Percentiles rank a stretch among this genome's conserved stretches.
Evolutionary conservation across 2,113 vertebrate genomes (phyloP).

Genomic region (Thryonomys swinderianus): DNA sequence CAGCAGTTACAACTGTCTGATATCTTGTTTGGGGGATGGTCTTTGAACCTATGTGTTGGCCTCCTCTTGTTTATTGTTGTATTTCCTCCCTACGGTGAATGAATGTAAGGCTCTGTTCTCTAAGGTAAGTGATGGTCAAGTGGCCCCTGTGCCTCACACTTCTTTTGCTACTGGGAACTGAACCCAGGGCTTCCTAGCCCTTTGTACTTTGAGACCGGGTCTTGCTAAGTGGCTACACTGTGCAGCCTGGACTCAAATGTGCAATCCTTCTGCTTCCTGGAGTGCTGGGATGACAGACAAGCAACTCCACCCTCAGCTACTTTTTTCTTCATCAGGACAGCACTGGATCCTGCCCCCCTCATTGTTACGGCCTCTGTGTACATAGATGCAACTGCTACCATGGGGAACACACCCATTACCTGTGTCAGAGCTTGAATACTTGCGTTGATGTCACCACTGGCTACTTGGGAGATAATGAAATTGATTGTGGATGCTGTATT

Average conservation of each 20-base stretch:
- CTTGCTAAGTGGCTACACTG: too few relatives aligned
- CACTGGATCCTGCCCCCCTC: constrained; percentile 77
- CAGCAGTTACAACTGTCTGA: not conserved
- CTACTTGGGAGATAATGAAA: constrained; percentile 99
- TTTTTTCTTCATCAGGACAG: constrained; percentile 48
- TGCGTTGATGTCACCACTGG: constrained; percentile 96
- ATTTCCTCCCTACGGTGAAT: not conserved
- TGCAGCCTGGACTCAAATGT: too few relatives aligned
- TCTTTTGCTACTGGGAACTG: too few relatives aligned
- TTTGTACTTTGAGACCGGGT: too few relatives aligned
- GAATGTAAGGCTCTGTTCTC: not conserved
- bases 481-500: constrained; percentile 98
- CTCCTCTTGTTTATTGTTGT: not conserved
- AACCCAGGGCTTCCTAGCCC: too few relatives aligned
- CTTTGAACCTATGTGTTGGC: not conserved
- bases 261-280: too few relatives aligned
- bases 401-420: constrained; percentile 84
- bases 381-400: not conserved
- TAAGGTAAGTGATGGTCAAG: constrained; percentile 54
- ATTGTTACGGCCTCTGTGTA: constrained; percentile 28
- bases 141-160: constrained; percentile 67
- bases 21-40: not conserved
- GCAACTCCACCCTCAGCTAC: too few relatives aligned
- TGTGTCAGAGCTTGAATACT: constrained; percentile 98
- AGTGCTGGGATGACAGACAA: too few relatives aligned